Conservation (phyloP, 2,888 invertebrate species). For the Drosophila setosimentum region DNA sequence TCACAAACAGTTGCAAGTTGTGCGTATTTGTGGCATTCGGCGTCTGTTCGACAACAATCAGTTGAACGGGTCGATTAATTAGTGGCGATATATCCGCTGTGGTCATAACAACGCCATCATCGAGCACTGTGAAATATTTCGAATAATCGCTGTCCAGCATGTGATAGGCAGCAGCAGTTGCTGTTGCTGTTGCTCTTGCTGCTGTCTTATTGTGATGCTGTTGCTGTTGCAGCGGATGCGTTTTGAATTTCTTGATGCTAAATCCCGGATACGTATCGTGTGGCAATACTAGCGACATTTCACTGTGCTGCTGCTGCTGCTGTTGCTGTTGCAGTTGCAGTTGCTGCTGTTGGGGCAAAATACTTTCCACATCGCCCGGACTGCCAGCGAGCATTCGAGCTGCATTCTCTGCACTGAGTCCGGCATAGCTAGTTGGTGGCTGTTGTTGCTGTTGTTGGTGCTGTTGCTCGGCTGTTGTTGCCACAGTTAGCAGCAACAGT, state of each 20-base stretch:
- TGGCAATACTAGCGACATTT: conserved; percentile 88
- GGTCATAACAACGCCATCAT: conserved; percentile 96
- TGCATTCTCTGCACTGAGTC: conserved; percentile 79
- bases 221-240: conserved; percentile 71
- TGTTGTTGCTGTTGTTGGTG: conserved; percentile 14
- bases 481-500: conserved; percentile 6
- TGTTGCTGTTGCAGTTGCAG: background rate
- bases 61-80: conserved; percentile 92
- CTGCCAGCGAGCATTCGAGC: conserved; percentile 81
- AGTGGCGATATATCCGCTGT: conserved; percentile 93
- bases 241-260: conserved; percentile 92
- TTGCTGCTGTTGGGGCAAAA: conserved; percentile 1
- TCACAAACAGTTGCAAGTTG: conserved; percentile 92
- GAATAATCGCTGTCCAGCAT: conserved; percentile 92
- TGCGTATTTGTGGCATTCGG: conserved; percentile 93
- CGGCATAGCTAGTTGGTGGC: conserved; percentile 52
- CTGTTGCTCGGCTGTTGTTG: conserved; percentile 23
- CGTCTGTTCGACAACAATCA: conserved; percentile 92
- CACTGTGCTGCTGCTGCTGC: conserved; percentile 64
- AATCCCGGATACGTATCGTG: conserved; percentile 96
- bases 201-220: conserved; percentile 43
- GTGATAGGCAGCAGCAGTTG: conserved; percentile 86
- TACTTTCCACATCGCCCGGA: conserved; percentile 55
- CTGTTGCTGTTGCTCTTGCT: background rate
- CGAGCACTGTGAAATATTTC: conserved; percentile 94